Evolutionary conservation across 92 coral and sea anemone species (phyloP), one percentile per base, ranked within the genome.

Genomic region (Epizoanthus scotinus): DNA sequence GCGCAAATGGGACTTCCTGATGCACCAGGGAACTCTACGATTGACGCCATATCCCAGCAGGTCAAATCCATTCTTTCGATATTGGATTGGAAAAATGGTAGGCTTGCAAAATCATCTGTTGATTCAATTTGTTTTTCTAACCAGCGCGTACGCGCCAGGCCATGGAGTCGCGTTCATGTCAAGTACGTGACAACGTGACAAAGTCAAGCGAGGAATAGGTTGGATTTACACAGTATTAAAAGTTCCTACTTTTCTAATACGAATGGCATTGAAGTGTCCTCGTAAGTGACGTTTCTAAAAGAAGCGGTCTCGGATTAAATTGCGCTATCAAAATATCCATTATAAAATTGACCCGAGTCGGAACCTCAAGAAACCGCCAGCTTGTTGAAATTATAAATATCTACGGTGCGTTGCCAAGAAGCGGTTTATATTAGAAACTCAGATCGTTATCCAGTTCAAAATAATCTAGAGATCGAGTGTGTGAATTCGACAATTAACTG

Each of bases 61-160:
- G 55, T 36, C 67, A 20, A 75, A 75, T 29, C 81, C 81, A 57
- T 58, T 34, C 47, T 75, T 75, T 75, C 81, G 81, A 55, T 75
- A 59, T 55, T 75, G 81, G 81, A 75, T 75, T 58, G 81, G 81
- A 60, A 75, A 75, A 75, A 75, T 75, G 81, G 81, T 75, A 75
- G 38, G 81, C 14, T 59, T 58, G 68, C 29, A 74, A 47, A 64
- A 36, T 58, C 81, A 59, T 36, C 67, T 29, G 67, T 75, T 75
- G 67, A 60, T 58, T 59, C 53, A 36, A 22, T 34, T 36, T 75
- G 36, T 34, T 36, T 75, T 60, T 68, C 40, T 75, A 75, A 59
- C 36, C 29, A 42, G 57, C 57, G 57, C 55, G 67, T 67, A 67
- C 56, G 55, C 17, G 24, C 38, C 67, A 56, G 79, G 18, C 31